These are phyloP conservation scores for Wiebesia pumilae DNA, from an alignment of 1,140 invertebrate genomes.

Conservation along the genomic window DNA sequence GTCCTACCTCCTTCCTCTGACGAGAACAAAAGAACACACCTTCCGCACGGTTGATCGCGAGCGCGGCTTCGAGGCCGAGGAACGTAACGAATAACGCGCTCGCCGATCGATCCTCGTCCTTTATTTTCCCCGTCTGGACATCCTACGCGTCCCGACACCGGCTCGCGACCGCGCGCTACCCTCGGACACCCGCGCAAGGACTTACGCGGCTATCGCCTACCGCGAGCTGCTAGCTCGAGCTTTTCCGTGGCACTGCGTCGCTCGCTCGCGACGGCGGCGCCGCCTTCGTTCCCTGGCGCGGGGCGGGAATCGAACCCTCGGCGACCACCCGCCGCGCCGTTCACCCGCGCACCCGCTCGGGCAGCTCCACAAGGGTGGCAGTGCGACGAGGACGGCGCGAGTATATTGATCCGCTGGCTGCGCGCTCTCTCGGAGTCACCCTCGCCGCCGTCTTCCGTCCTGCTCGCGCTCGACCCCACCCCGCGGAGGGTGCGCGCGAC, in stretches of 20 bases:
- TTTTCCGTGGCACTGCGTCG: conserved; percentile 74
- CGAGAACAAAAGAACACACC: neutral
- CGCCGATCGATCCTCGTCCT: neutral
- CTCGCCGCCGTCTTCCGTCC: conserved; percentile 9
- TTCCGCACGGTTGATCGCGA: neutral
- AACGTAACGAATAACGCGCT: neutral
- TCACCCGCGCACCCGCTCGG: conserved; percentile 50
- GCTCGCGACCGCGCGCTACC: conserved; percentile 1
- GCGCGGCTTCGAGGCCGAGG: neutral
- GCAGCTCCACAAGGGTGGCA: neutral
- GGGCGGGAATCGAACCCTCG: neutral
- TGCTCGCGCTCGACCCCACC: neutral
- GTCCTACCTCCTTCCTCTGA: neutral
- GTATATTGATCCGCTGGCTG: conserved; percentile 75
- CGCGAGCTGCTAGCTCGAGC: conserved; percentile 63
- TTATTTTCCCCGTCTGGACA: neutral
- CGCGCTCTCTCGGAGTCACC: conserved; percentile 65
- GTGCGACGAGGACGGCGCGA: conserved; percentile 51
- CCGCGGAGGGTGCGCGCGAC: neutral
- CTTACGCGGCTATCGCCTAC: neutral
- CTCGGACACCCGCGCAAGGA: conserved; percentile 28
- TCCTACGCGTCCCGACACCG: conserved; percentile 2
- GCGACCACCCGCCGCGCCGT: conserved; percentile 21
- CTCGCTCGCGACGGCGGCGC: conserved; percentile 58
- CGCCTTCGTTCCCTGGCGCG: conserved; percentile 59